Evolutionary conservation across 2,113 vertebrate genomes (phyloP).

Genomic region (Austrofundulus limnaeus): DNA sequence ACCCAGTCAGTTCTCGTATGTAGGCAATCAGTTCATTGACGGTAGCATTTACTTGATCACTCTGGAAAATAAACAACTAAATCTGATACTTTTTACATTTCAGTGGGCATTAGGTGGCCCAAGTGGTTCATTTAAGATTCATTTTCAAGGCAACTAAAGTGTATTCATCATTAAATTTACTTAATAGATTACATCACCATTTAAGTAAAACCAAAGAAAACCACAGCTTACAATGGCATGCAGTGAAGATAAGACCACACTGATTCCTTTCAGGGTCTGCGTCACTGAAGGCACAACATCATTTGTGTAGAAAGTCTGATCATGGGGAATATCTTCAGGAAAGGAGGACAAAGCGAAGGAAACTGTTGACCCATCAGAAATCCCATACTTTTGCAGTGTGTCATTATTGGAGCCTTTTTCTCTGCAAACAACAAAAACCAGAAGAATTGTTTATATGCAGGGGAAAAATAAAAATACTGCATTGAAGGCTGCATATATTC

Average conservation of each 20-base stretch:
- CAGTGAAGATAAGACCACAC: conserved; percentile 59
- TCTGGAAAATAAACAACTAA: conserved; percentile 16
- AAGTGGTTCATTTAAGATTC: neutral
- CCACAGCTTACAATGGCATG: conserved; percentile 47
- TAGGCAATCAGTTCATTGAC: conserved; percentile 30
- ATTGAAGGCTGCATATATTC: accelerated
- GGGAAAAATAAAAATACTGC: neutral
- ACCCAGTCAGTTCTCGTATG: conserved; percentile 63
- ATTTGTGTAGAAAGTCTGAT: conserved; percentile 20
- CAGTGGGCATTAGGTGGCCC: too few species aligned
- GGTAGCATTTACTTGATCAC: accelerated
- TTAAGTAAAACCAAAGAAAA: neutral
- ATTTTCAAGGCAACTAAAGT: neutral
- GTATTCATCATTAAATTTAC: too few species aligned
- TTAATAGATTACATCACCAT: neutral
- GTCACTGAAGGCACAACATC: conserved; percentile 50
- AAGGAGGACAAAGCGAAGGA: conserved; percentile 49
- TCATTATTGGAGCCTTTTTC: neutral
- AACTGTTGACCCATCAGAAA: conserved; percentile 30
- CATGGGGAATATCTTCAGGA: neutral
- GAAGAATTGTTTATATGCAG: too few species aligned
- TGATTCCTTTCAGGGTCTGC: conserved; percentile 62
- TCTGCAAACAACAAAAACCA: conserved; percentile 19
- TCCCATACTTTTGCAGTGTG: conserved; percentile 36
- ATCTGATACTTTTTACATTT: too few species aligned